A percentile compares a stretch with the other conserved stretches of the same genome.
Conservation (phyloP, 1,140 invertebrate genomes). For the Acromyrmex heyeri region DNA sequence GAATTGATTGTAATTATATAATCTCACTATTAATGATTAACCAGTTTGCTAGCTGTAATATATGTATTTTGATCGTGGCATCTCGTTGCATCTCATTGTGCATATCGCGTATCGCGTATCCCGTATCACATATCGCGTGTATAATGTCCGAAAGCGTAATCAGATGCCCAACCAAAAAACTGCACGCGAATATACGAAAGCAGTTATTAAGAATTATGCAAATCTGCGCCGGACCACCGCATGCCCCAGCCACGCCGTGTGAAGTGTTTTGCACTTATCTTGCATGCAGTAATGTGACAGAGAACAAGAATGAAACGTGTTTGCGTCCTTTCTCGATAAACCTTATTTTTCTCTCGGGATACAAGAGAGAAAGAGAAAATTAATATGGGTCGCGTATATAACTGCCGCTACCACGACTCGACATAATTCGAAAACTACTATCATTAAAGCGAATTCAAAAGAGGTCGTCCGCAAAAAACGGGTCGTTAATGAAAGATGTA, state of each 20-base stretch:
- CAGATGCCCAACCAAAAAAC: constrained; percentile 31
- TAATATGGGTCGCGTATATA: neutral
- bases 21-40: constrained; percentile 51
- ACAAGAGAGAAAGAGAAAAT: constrained; percentile 16
- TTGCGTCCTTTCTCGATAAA: constrained; percentile 33
- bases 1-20: constrained; percentile 47
- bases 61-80: neutral
- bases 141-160: constrained; percentile 16
- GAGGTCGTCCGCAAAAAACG: constrained; percentile 23
- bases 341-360: constrained; percentile 27
- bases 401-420: constrained; percentile 14
- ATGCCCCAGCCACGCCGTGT: neutral
- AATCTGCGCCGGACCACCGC: constrained; percentile 25
- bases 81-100: neutral
- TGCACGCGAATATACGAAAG: constrained; percentile 32
- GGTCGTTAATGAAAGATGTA: constrained; percentile 21
- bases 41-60: neutral
- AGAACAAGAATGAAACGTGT: constrained; percentile 58
- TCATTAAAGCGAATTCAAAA: constrained; percentile 50
- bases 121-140: constrained; percentile 12
- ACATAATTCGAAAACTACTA: constrained; percentile 55
- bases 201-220: constrained; percentile 58
- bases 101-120: constrained; percentile 25
- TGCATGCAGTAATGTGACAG: constrained; percentile 46
- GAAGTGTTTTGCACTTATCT: constrained; percentile 38